These are phyloP conservation scores for Sylvilagus floridanus DNA, from an alignment of 2,797 vertebrate species.

Conservation along the genomic window DNA sequence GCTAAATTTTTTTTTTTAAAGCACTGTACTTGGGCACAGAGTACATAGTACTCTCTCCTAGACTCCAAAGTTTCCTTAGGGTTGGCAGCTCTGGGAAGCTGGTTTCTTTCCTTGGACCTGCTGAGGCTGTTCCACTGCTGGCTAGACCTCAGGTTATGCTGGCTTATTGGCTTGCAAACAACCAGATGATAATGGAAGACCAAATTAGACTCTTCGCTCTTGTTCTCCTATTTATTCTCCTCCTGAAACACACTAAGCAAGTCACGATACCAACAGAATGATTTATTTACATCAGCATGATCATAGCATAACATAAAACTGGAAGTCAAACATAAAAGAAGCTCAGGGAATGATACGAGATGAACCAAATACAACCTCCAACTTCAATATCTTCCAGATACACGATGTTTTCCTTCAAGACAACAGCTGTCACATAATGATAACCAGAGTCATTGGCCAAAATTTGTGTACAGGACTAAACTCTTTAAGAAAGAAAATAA, in stretches of 20 bases:
- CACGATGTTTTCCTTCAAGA: background rate
- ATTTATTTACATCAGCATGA: slow-evolving; percentile 55
- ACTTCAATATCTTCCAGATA: slow-evolving; percentile 41
- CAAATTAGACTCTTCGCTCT: slow-evolving; percentile 45
- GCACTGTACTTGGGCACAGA: background rate
- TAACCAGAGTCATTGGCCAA: background rate
- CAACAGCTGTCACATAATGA: background rate
- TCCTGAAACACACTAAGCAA: slow-evolving; percentile 61
- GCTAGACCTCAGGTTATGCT: slow-evolving; percentile 14
- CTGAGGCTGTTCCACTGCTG: background rate
- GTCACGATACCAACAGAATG: slow-evolving; percentile 45
- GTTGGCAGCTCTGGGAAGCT: background rate
- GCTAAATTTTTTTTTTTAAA: slow-evolving; percentile 39
- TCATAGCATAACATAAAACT: slow-evolving; percentile 50
- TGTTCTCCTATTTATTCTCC: slow-evolving; percentile 51
- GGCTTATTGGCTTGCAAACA: slow-evolving; percentile 36
- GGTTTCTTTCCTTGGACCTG: background rate
- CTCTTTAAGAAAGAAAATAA: background rate
- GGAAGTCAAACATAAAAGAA: slow-evolving; percentile 32
- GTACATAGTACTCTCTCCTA: background rate
- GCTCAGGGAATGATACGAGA: background rate
- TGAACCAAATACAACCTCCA: slow-evolving; percentile 8
- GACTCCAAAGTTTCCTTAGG: slow-evolving; percentile 19
- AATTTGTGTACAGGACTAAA: slow-evolving; percentile 12
- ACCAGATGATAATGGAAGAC: background rate